These are phyloP conservation scores for Nomada fucata DNA, from an alignment of 2,888 invertebrate genomes.

Conservation along the genomic window DNA sequence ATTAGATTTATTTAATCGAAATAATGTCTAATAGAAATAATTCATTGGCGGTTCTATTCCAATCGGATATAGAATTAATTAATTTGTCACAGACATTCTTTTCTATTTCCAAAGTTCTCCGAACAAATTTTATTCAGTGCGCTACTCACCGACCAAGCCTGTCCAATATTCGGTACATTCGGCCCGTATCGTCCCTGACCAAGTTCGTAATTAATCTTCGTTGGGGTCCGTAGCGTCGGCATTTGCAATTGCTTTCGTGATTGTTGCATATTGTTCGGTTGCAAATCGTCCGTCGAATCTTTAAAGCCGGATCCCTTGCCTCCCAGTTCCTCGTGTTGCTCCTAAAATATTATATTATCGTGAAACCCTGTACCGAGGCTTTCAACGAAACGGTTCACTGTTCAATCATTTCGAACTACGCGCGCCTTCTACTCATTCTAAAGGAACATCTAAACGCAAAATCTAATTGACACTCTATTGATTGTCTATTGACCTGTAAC, in stretches of 20 bases:
- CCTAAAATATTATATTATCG: constrained; percentile 83
- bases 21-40: background rate
- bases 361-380: background rate
- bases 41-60: too few relatives aligned
- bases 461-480: background rate
- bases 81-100: background rate
- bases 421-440: too few relatives aligned
- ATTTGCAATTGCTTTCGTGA: constrained; percentile 72
- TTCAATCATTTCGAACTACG: background rate
- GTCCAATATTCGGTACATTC: constrained; percentile 72
- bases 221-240: constrained; percentile 71
- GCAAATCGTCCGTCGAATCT: constrained; percentile 85
- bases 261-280: constrained; percentile 63
- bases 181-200: constrained; percentile 72
- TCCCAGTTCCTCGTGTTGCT: constrained; percentile 90
- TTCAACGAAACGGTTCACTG: background rate
- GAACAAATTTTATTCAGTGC: background rate
- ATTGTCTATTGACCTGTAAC: constrained; percentile 82
- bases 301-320: constrained; percentile 87
- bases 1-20: too few relatives aligned
- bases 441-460: too few relatives aligned
- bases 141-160: constrained; percentile 76
- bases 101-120: background rate
- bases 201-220: constrained; percentile 73
- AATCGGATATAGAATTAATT: background rate